phyloP scores from a whole-genome alignment of 2,113 vertebrate genomes.

The Tenebrosternarchus preto region DNA sequence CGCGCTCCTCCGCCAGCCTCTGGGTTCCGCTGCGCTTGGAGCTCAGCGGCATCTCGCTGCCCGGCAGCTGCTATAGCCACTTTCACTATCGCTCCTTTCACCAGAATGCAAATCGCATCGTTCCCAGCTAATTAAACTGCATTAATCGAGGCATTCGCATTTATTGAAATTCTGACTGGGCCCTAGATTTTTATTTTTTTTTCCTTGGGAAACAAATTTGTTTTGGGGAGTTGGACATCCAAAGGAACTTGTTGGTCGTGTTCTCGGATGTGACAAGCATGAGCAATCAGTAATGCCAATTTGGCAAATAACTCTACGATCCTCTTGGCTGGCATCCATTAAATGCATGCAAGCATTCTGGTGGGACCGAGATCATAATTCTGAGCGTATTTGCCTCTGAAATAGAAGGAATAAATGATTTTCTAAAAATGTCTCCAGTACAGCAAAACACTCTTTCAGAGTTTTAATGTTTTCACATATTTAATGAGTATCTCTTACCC shows the following conservation, averaged over 20 bases:
- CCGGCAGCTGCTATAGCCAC: conserved; percentile 71
- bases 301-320: neutral
- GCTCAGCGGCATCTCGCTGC: conserved; percentile 63
- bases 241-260: conserved; percentile 5
- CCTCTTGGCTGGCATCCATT: neutral
- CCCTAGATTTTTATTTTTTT: conserved; percentile 67
- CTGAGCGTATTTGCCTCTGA: neutral
- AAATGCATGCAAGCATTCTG: neutral
- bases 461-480: neutral
- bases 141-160: conserved; percentile 68
- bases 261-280: neutral
- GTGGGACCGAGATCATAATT: neutral
- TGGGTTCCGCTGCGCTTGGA: conserved; percentile 59
- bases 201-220: conserved; percentile 61
- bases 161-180: conserved; percentile 65
- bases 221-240: conserved; percentile 1
- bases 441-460: neutral
- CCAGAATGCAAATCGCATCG: conserved; percentile 70
- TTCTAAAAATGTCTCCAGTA: neutral
- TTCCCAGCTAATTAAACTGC: conserved; percentile 70
- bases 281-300: neutral
- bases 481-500: neutral
- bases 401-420: neutral
- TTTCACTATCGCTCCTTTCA: conserved; percentile 73
- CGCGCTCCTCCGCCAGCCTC: conserved; percentile 66